Evolutionary conservation across 92 coral and sea anemone genomes (phyloP), one percentile per base, ranked within the genome.

Genomic region (Phenganax stokvisi): DNA sequence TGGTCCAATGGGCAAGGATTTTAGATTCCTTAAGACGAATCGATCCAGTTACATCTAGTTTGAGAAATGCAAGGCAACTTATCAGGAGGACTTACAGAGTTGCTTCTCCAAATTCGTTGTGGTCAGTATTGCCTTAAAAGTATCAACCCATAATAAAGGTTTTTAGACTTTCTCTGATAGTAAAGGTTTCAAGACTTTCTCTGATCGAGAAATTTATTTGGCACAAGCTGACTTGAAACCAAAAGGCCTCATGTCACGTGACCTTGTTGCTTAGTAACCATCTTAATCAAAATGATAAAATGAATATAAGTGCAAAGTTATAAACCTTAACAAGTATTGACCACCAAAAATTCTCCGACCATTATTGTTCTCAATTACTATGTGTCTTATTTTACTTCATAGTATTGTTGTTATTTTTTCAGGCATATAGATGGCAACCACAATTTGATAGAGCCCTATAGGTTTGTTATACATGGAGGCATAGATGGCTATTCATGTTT

Each of bases 11-110:
- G 66, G 56, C 44, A 60, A 81, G 90, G n/a, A 83, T 89, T 13
- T 78, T 90, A 57, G 84, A 80, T n/a, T 60, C 90, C 31, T 62
- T 90, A 79, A 81, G 85, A 11, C 59, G 93, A 75, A 86, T 89
- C 54, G 87, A 89, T 82, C 92, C 90, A 7, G 85, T 89, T 30
- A 86, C 87, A 37, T 81, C 88, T 20, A 47, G 88, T 31, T 77
- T 86, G 73, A 80, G 92, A 79, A 69, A 87, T 76, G 47, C 47
- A 37, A 37, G 47, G 47, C 47, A 37, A 37, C 4, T 37, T 37
- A 37, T 37, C 4, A 1, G 47, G 47, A 37, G 47, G 47, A 37
- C 47, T 37, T 89, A 89, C 69, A 81, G 73, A 61, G 90, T 89
- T 17, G 82, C 86, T 15, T 54, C 82, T 77, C 90, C 92, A 52